Base-by-base conservation (phyloP, 2,797 vertebrate genomes). In the Lophius americanus region DNA sequence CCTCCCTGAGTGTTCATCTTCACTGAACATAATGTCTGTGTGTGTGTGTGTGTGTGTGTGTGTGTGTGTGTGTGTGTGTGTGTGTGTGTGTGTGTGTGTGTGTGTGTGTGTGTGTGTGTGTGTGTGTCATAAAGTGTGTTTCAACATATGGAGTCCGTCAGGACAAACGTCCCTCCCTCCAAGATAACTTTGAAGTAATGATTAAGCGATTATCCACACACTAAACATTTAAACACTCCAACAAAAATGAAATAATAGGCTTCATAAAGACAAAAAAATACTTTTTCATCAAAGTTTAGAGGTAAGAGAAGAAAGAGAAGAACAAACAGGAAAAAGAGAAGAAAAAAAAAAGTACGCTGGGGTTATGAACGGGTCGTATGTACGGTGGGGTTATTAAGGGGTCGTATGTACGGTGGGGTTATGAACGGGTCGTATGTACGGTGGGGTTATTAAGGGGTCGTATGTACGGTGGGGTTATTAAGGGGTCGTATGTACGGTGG, bases 91-190 rank as follows among this genome's bases (percentile, higher is more conserved):
- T 35, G n/a, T 49, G 38, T 57, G 60, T 58, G 33, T 44, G 66
- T 66, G 11, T 12, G 33, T 46, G 23, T 36, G 38, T 47, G 67
- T 14, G 61, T 7, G 68, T 75, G 61, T 53, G 41, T 61, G 60
- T 68, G 41, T 64, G 44, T 51, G 48, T 37, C n/a, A 58, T 66
- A 6, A 33, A 5, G 9, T 32, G 14, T 0, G 62, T 70, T 66
- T 68, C 53, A 58, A 42, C 85, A 79, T 83, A 63, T 68, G 79
- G 72, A 73, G 62, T 48, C 3, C 65, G 38, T 87, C 75, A 63
- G 6, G 2, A 61, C 60, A 84, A 85, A 78, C 48, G 23, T 23
- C 23, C 23, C 23, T 23, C 23, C 23, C 23, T 23, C 23, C 23
- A 23, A 23, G 23, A 23, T 23, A 23, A 23, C 23, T 23, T 23